Base-by-base conservation (phyloP, 64 coral and sea anemone species). In the Orbicella faveolata region DNA sequence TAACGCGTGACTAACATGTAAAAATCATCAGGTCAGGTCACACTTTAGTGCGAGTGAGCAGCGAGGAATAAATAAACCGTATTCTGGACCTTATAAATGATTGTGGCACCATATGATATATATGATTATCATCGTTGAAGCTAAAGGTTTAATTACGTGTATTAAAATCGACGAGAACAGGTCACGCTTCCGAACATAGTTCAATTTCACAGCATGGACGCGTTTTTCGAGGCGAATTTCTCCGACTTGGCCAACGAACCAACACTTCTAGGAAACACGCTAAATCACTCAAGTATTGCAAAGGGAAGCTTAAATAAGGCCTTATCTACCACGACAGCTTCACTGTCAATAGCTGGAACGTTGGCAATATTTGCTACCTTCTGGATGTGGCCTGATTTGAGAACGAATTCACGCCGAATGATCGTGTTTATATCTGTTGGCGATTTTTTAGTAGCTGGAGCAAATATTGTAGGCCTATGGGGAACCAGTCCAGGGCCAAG, bases 381-480 rank as follows among this genome's bases (percentile, higher is more conserved):
- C 35, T 73, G 88, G 11, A 35, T 95, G 16, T 95, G 91, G 88
- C 88, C 74, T 30, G 96, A 98, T 65, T 57, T 98, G 13, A 94
- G 93, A 77, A 98, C 96, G 25, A 93, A 83, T 2, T 84, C 93
- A 14, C 87, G 96, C 1, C 87, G 75, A 62, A 95, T 98, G 11
- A 92, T 98, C 16, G 96, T 98, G 23, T 98, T 65, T 63, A 98
- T 98, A 36, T 95, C 96, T 15, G 87, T 98, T 63, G 88, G 94
- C 20, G 96, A 98, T 80, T 91, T 98, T 61, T 87, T 95, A 2
- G 89, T 92, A 15, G 90, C 95, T 1, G 53, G 84, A 23, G 63
- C 84, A 76, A 90, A 89, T 70, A 51, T 93, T 10, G 17, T 78
- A 76, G 89, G 93, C 34, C 4, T 91, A 63, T 72, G 62, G 33